Percentiles rank a stretch among this genome's conserved stretches.
phyloP scores from a whole-genome alignment of 2,888 invertebrate species.

The Ectobius pallidus region DNA sequence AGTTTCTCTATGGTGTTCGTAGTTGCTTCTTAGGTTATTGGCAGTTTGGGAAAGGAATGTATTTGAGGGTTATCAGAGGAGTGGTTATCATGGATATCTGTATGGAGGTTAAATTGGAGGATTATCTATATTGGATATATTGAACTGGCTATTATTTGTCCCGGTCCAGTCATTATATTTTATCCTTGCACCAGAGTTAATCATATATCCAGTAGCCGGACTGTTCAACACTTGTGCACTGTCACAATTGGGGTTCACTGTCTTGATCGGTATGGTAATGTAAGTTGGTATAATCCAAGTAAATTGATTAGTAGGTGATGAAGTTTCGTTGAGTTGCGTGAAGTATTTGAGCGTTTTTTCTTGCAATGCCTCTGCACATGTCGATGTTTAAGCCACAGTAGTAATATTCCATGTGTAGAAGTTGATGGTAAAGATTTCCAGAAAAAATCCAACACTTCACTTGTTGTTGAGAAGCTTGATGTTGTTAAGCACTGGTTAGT shows the following conservation, averaged over 20 bases:
- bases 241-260: background rate
- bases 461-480: too few relatives aligned
- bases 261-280: background rate
- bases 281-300: too few relatives aligned
- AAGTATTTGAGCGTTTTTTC: background rate
- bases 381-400: background rate
- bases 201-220: background rate
- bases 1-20: background rate
- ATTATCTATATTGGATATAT: background rate
- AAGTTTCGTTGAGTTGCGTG: background rate
- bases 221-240: background rate
- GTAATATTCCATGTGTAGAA: constrained; percentile 10
- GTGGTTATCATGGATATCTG: too few relatives aligned
- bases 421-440: background rate
- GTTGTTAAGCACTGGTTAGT: too few relatives aligned
- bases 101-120: background rate
- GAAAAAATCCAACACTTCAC: too few relatives aligned
- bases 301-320: background rate
- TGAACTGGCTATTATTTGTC: background rate
- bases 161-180: constrained; percentile 25
- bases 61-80: background rate
- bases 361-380: background rate
- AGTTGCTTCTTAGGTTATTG: background rate
- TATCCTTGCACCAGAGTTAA: background rate
- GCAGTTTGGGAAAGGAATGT: background rate